A percentile compares a stretch with the other conserved stretches of the same genome.
Evolutionary conservation across 2,888 invertebrate species (phyloP).

Genomic region (Petrophora chlorosata): DNA sequence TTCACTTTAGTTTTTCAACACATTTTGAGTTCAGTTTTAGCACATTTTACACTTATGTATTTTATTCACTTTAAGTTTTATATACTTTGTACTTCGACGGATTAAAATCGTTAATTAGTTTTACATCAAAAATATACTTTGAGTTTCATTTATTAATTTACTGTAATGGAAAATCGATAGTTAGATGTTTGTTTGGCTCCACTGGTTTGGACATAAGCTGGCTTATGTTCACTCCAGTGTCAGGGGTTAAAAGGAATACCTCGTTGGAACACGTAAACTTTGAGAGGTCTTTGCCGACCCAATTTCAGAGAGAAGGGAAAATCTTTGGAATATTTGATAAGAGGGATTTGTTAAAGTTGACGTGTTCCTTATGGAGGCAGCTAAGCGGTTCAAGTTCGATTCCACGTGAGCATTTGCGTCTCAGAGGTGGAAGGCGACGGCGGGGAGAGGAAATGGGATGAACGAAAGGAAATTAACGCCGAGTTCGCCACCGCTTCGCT

Average conservation of each 20-base stretch:
- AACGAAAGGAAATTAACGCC: conserved; percentile 56
- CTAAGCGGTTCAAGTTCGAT: conserved; percentile 77
- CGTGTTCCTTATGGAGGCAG: conserved; percentile 71
- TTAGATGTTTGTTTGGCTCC: conserved; percentile 34
- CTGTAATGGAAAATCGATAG: conserved; percentile 55
- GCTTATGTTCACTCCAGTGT: conserved; percentile 73
- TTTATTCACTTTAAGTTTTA: conserved; percentile 54
- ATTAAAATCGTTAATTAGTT: conserved; percentile 65
- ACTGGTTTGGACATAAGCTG: conserved; percentile 71
- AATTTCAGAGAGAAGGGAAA: conserved; percentile 28
- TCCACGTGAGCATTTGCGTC: conserved; percentile 69
- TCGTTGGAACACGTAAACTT: conserved; percentile 61
- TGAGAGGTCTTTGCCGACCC: conserved; percentile 23
- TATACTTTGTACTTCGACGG: conserved; percentile 78
- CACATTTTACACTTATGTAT: conserved; percentile 51
- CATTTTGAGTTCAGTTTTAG: conserved; percentile 56
- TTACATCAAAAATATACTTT: conserved; percentile 74
- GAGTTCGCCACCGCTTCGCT: conserved; percentile 79
- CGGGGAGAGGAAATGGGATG: conserved; percentile 71
- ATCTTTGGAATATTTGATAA: conserved; percentile 28
- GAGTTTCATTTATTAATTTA: conserved; percentile 69
- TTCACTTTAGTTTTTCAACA: conserved; percentile 55
- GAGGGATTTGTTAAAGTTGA: conserved; percentile 45
- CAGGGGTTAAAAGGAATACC: conserved; percentile 57
- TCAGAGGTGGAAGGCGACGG: conserved; percentile 83